These are phyloP conservation scores for Penaeus monodon DNA, from an alignment of 2,888 invertebrate genomes.

Conservation along the genomic window DNA sequence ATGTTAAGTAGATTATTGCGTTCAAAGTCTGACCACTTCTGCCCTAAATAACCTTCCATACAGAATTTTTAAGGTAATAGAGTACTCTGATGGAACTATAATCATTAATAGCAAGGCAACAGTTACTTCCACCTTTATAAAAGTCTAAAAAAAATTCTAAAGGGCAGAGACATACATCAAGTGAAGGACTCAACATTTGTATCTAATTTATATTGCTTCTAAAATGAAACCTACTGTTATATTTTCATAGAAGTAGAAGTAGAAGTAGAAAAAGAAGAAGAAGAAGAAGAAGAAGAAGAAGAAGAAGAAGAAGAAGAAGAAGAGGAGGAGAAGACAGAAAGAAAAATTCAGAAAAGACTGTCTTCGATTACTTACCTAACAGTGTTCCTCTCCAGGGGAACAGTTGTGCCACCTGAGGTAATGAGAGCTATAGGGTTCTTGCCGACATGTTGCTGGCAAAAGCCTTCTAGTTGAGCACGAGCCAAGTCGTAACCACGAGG, in stretches of 20 bases:
- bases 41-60: not conserved
- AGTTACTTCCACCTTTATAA: no score
- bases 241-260: no score
- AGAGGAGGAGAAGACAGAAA: constrained; percentile 68
- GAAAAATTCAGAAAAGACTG: constrained; percentile 75
- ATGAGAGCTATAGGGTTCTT: constrained; percentile 66
- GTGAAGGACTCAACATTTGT: no score
- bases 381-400: constrained; percentile 95
- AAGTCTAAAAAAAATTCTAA: no score
- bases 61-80: no score
- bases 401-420: constrained; percentile 93
- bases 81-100: no score
- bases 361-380: constrained; percentile 81
- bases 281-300: not conserved
- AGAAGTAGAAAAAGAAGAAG: no score
- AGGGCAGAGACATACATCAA: no score
- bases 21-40: constrained; percentile 10
- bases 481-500: constrained; percentile 84
- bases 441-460: constrained; percentile 80
- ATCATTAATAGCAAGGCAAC: no score
- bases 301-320: not conserved
- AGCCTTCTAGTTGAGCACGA: constrained; percentile 80
- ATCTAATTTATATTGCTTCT: no score
- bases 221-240: no score
- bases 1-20: not conserved